Percentiles rank a stretch among this genome's conserved stretches.
Conservation (phyloP, 1,140 invertebrate species). For the Charaxes varanes region DNA sequence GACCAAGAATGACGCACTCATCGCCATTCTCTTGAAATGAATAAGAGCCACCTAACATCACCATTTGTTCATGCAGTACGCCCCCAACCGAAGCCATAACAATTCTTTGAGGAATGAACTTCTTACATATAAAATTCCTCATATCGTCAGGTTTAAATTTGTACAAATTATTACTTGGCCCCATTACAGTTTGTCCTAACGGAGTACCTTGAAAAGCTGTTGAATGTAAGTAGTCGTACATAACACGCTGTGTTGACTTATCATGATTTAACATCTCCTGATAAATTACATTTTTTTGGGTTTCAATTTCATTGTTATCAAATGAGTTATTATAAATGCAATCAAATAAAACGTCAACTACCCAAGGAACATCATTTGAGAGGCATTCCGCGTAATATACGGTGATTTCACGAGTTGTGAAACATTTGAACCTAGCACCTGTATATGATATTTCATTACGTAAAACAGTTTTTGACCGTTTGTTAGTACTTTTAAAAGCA, state of each 20-base stretch:
- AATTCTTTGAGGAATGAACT: conserved; percentile 89
- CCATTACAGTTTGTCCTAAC: conserved; percentile 82
- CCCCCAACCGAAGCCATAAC: conserved; percentile 93
- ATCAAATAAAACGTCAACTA: conserved; percentile 83
- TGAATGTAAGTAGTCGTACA: conserved; percentile 85
- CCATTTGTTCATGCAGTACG: conserved; percentile 66
- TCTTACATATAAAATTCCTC: conserved; percentile 82
- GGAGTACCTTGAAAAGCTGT: conserved; percentile 82
- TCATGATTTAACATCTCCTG: conserved; percentile 82
- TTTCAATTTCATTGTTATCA: conserved; percentile 77
- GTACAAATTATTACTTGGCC: conserved; percentile 83
- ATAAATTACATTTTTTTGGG: conserved; percentile 81
- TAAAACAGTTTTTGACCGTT: conserved; percentile 77
- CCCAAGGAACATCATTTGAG: conserved; percentile 75
- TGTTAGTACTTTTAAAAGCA: conserved; percentile 84
- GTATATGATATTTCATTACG: conserved; percentile 85
- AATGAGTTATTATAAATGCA: conserved; percentile 83
- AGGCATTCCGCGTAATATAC: conserved; percentile 87
- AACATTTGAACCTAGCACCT: conserved; percentile 85
- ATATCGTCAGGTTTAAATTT: conserved; percentile 80
- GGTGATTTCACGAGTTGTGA: conserved; percentile 85
- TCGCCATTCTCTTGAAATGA: conserved; percentile 19
- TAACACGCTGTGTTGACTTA: conserved; percentile 81
- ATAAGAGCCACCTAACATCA: conserved; percentile 28
- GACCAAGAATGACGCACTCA: conserved; percentile 13